These are phyloP conservation scores for Crenuchus spilurus DNA, from an alignment of 2,797 vertebrate genomes.

Conservation along the genomic window DNA sequence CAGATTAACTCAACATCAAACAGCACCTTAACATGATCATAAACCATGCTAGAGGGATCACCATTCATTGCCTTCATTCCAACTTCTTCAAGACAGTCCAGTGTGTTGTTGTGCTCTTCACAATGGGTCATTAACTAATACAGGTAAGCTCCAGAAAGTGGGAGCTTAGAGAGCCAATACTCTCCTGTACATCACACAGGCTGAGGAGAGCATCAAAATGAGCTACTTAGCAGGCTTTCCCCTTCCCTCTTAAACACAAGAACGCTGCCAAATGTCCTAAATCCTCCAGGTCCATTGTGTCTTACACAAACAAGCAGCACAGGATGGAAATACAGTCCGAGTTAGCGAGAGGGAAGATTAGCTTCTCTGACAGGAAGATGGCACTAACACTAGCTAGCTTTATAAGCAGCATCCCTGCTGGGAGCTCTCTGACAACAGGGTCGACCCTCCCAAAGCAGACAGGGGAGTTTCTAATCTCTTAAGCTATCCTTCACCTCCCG, in stretches of 20 bases:
- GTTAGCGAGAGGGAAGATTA: conserved; percentile 63
- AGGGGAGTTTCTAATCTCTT: conserved; percentile 71
- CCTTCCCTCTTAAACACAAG: conserved; percentile 58
- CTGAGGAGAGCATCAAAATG: conserved; percentile 52
- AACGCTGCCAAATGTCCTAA: conserved; percentile 74
- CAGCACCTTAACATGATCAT: conserved; percentile 51
- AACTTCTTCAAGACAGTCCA: conserved; percentile 40
- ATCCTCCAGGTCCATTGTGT: conserved; percentile 72
- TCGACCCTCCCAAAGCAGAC: conserved; percentile 35
- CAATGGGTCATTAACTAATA: conserved; percentile 17
- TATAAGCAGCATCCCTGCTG: conserved; percentile 66
- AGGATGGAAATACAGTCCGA: conserved; percentile 60
- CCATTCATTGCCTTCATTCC: conserved; percentile 50
- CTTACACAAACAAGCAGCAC: conserved; percentile 62
- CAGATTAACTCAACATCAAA: conserved; percentile 60
- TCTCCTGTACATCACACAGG: conserved; percentile 63
- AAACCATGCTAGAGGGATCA: conserved; percentile 43
- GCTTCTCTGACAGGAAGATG: conserved; percentile 69
- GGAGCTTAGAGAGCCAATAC: not conserved
- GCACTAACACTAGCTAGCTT: conserved; percentile 65
- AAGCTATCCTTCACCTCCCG: conserved; percentile 56
- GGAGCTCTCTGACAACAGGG: conserved; percentile 45
- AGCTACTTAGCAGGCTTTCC: conserved; percentile 67
- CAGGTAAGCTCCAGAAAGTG: conserved; percentile 3
- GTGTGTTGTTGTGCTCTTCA: conserved; percentile 10